Base-by-base conservation (phyloP, 2,797 vertebrate species). In the Rhabdophis nuchalis region DNA sequence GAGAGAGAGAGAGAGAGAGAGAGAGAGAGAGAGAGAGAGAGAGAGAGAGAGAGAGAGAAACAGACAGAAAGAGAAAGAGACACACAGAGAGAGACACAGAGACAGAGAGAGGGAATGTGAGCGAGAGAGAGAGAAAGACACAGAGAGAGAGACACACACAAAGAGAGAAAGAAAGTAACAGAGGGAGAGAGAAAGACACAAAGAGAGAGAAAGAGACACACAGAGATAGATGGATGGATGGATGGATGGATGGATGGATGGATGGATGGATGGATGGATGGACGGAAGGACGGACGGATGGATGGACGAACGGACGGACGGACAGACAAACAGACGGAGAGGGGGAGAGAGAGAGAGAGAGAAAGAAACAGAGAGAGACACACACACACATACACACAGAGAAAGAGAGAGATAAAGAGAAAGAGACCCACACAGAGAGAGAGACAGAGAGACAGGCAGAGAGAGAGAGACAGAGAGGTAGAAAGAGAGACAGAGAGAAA, bases 141-240 rank as follows among this genome's bases (percentile, higher is more conserved):
- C 97, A 94, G 93, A 92, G 7, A 18, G 11, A 7, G 20, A 52
- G 4, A 46, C n/a, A n/a, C n/a, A n/a, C n/a, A n/a, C n/a, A n/a
- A n/a, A n/a, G n/a, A n/a, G n/a, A n/a, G n/a, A n/a, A n/a, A n/a
- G n/a, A n/a, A n/a, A n/a, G n/a, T n/a, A 6, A 97, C 94, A n/a
- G n/a, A n/a, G n/a, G n/a, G n/a, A 50, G 5, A 50, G 5, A 50
- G 46, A n/a, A 18, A 27, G 23, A 41, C 92, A 93, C 92, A 96
- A 0, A 27, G 2, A 12, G 36, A 36, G 8, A 56, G 92, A 93
- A 92, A 96, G 96, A n/a, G 0, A 20, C 27, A 36, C 12, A 41
- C 91, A 93, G 27, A 27, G 23, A 41, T 92, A 93, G 92, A 96
- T n/a, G n/a, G n/a, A n/a, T n/a, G n/a, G n/a, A n/a, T n/a, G n/a